Evolutionary conservation across 2,113 vertebrate genomes (phyloP), one percentile per base, ranked within the genome.

Genomic region (Xiphophorus couchianus): DNA sequence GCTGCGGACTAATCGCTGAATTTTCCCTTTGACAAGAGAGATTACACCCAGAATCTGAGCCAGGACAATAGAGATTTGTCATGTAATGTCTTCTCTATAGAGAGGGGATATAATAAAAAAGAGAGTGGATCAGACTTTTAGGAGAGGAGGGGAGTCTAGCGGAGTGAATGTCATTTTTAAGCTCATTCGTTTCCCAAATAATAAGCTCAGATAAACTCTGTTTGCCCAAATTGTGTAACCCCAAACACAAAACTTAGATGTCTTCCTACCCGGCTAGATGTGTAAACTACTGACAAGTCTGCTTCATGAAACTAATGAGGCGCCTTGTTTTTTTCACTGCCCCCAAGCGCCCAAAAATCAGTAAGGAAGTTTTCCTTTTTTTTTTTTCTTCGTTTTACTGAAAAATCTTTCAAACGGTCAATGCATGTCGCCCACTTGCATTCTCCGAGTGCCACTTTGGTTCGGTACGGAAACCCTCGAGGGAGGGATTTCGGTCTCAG

Each of bases 1-100:
- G 88, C 77, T 54, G 71, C 85, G 86, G 86, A 90, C 85, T 93
- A 93, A 95, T 94, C 93, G 87, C 88, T 77, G 84, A 85, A 86
- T 89, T 89, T 91, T 92, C 91, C 83, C 85, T 86, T 88, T 89
- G 88, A 94, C 89, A 87, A 91, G 89, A 78, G 89, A 91, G 91
- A 93, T 93, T 93, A 93, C 89, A 91, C 51, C 74, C 81, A 79
- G 87, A 85, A 78, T 78, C 79, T 17, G 19, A 72, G 76, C 71
- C 48, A 19, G 85, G 84, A 94, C 92, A 94, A 94, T 92, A 62
- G 89, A 90, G 91, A 91, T 87, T 88, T 88, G 80, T 80, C 81
- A 85, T 86, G 88, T 90, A 89, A 91, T 85, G 89, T 93, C 88
- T 88, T 80, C 76, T 62, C 91, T 89, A 90, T 88, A 90, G 90